Percentiles rank a stretch among this genome's conserved stretches.
Evolutionary conservation across 1,140 invertebrate species (phyloP).

Genomic region (Zaprionus kolodkinae): DNA sequence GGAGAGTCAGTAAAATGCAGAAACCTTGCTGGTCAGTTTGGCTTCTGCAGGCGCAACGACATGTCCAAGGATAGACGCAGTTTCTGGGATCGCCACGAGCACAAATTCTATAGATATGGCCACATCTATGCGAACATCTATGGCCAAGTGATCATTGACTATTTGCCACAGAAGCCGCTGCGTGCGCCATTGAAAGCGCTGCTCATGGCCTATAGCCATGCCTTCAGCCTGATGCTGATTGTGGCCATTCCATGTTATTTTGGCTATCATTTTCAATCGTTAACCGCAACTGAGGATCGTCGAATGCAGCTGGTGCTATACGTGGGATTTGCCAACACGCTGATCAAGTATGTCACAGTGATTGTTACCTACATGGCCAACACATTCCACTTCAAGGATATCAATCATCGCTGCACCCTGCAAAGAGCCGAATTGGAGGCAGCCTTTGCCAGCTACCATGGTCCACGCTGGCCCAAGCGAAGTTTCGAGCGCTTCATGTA

Average conservation of each 20-base stretch:
- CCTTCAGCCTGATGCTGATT: constrained; percentile 61
- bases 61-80: constrained; percentile 40
- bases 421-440: constrained; percentile 54
- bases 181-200: constrained; percentile 26
- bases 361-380: constrained; percentile 74
- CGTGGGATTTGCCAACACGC: constrained; percentile 68
- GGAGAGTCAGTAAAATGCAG: background rate
- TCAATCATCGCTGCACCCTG: constrained; percentile 59
- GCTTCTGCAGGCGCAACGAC: background rate
- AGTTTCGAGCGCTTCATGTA: constrained; percentile 69
- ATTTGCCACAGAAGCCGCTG: constrained; percentile 60
- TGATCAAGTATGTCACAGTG: constrained; percentile 72
- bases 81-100: constrained; percentile 76
- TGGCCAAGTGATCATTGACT: constrained; percentile 74
- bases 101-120: constrained; percentile 70
- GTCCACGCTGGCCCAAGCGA: constrained; percentile 18
- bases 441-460: constrained; percentile 39
- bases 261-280: constrained; percentile 48
- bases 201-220: constrained; percentile 60
- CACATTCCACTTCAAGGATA: constrained; percentile 64
- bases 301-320: constrained; percentile 66
- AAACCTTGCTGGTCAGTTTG: background rate
- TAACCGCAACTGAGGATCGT: constrained; percentile 52
- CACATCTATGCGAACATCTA: constrained; percentile 73
- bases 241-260: constrained; percentile 68